phyloP scores from a whole-genome alignment of 1,140 invertebrate genomes.

The Heliothis subflexa region DNA sequence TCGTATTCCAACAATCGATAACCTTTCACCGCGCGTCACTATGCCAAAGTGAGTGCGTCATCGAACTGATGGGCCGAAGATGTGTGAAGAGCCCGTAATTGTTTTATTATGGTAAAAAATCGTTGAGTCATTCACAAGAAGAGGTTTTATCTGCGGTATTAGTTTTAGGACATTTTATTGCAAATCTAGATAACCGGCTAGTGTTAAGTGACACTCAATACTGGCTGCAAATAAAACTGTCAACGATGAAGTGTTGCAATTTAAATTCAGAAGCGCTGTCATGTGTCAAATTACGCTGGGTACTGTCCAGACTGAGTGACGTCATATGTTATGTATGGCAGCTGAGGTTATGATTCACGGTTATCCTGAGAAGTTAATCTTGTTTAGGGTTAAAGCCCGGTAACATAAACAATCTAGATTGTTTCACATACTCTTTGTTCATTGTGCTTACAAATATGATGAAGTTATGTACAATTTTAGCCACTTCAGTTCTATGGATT shows the following conservation, averaged over 20 bases:
- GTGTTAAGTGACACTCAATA: neutral
- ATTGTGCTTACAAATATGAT: neutral
- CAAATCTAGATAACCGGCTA: neutral
- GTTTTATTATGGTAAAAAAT: constrained; percentile 56
- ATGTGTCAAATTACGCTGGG: neutral
- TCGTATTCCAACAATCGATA: constrained; percentile 28
- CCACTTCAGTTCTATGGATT: too few species aligned
- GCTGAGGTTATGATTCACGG: neutral
- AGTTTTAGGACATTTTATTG: neutral
- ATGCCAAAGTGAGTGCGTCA: constrained; percentile 40
- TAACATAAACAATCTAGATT: neutral
- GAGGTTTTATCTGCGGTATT: constrained; percentile 10
- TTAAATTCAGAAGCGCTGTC: neutral
- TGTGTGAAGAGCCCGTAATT: constrained; percentile 56
- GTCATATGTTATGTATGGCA: constrained; percentile 6
- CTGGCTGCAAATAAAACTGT: neutral
- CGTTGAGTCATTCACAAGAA: constrained; percentile 30
- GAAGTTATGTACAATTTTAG: neutral
- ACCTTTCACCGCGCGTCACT: constrained; percentile 31
- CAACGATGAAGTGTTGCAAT: neutral
- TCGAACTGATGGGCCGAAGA: constrained; percentile 41
- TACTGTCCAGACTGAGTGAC: neutral
- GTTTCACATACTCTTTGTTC: constrained; percentile 5
- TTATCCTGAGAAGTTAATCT: constrained; percentile 30
- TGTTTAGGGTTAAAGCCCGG: constrained; percentile 13